phyloP scores from a whole-genome alignment of 2,113 vertebrate species.

The Epinephelus cyanopodus region DNA sequence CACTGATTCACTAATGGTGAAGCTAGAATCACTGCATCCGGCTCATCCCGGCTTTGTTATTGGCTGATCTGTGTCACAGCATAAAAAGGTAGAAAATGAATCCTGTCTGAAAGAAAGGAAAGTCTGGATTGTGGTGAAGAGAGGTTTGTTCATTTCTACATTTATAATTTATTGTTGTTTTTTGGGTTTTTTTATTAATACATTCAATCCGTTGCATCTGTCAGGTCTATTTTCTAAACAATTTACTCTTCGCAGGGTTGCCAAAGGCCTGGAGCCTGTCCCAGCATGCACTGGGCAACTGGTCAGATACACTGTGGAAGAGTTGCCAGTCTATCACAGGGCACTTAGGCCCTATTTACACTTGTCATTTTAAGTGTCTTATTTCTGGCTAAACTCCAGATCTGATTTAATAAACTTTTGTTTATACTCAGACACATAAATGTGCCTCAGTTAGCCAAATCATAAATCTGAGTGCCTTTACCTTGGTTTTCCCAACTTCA shows the following conservation, averaged over 20 bases:
- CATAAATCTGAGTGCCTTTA: neutral
- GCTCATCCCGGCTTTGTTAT: neutral
- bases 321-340: neutral
- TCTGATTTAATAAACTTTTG: conserved; percentile 6
- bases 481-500: neutral
- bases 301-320: neutral
- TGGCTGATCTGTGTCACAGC: neutral
- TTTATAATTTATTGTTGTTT: neutral
- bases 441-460: neutral
- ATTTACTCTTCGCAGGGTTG: neutral
- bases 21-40: no score
- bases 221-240: neutral
- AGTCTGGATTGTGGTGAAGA: no score
- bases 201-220: neutral
- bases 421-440: conserved; percentile 2
- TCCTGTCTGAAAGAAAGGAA: neutral
- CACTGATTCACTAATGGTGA: no score
- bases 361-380: conserved; percentile 3
- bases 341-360: neutral
- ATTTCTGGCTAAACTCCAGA: neutral
- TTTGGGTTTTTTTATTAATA: neutral
- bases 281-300: neutral
- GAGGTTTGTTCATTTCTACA: neutral
- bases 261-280: neutral
- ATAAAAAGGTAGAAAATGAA: neutral